A percentile compares a stretch with the other conserved stretches of the same genome.
Evolutionary conservation across 2,888 invertebrate genomes (phyloP).

Genomic region (Acanthosoma haemorrhoidale): DNA sequence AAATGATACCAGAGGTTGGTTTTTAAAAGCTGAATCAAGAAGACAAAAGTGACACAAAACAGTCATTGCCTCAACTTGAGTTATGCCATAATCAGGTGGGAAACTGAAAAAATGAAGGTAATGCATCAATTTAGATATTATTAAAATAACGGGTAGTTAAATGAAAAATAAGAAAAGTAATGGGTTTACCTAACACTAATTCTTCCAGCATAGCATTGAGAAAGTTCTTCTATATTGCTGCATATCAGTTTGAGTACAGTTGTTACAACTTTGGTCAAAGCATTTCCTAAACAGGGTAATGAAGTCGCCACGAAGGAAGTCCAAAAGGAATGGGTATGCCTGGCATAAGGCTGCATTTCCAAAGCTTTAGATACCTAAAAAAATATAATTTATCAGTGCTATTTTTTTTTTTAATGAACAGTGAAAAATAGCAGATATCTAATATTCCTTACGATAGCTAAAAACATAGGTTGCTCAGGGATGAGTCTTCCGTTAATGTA

Average conservation of each 20-base stretch:
- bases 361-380: slow-evolving; percentile 35
- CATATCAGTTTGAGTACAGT: slow-evolving; percentile 75
- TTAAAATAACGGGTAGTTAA: too few species aligned
- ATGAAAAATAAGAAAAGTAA: too few species aligned
- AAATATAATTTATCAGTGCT: not conserved
- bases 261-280: slow-evolving; percentile 69
- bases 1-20: slow-evolving; percentile 53
- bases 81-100: slow-evolving; percentile 72
- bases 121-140: too few species aligned
- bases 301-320: slow-evolving; percentile 72
- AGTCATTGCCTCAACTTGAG: slow-evolving; percentile 70
- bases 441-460: slow-evolving; percentile 61
- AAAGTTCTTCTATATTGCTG: slow-evolving; percentile 65
- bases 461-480: slow-evolving; percentile 76
- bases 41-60: slow-evolving; percentile 75
- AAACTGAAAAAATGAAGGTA: slow-evolving; percentile 45
- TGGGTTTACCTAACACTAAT: slow-evolving; percentile 18
- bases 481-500: slow-evolving; percentile 61
- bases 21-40: slow-evolving; percentile 60
- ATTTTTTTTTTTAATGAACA: slow-evolving; percentile 12
- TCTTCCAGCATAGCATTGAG: slow-evolving; percentile 42
- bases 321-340: slow-evolving; percentile 74
- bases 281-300: slow-evolving; percentile 71
- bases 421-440: not conserved
- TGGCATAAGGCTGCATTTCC: slow-evolving; percentile 37